Evolutionary conservation across 2,888 invertebrate species (phyloP), one percentile per base, ranked within the genome.

Genomic region (Podotricha telesiphe): DNA sequence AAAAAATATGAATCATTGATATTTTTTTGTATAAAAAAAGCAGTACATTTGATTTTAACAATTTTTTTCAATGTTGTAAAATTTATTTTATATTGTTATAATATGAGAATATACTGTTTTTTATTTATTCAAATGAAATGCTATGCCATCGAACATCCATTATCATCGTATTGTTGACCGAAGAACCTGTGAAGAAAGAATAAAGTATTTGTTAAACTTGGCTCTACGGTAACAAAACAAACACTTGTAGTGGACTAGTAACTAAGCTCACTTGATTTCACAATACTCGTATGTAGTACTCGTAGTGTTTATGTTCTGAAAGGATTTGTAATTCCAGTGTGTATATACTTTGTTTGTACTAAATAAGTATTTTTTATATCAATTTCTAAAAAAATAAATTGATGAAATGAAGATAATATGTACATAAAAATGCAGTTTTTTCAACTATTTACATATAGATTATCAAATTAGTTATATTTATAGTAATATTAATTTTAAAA

Each of bases 141-240:
- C 10, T 37, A 37, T 8, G 28, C 28, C 28, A 28, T 28, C 3
- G 2, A 8, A 37, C 8, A 37, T 37, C 10, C 37, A 19, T 19
- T 51, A 22, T 20, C n/a, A 15, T 53, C 7, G 13, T 28, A 28
- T 53, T 28, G 53, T n/a, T 2, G n/a, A 22, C 22, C 51, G 15
- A 53, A 3, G 56, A 34, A 11, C 56, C 10, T 62, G 7, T 20
- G 7, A 45, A 50, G 40, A 37, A 55, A 63, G 37, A 71, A 48
- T 42, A 59, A 50, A 19, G 56, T 37, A 61, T 58, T 65, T 68
- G 65, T 66, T 65, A 59, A 68, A 59, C 65, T 61, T 51, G 28
- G n/a, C 68, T 63, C 42, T 68, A 58, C 53, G 20, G 34, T 48
- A 37, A 51, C 34, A 63, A 42, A 19, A 40, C 20, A 68, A 66